Evolutionary conservation across 2,113 vertebrate species (phyloP).

Genomic region (Hystrix cristata): DNA sequence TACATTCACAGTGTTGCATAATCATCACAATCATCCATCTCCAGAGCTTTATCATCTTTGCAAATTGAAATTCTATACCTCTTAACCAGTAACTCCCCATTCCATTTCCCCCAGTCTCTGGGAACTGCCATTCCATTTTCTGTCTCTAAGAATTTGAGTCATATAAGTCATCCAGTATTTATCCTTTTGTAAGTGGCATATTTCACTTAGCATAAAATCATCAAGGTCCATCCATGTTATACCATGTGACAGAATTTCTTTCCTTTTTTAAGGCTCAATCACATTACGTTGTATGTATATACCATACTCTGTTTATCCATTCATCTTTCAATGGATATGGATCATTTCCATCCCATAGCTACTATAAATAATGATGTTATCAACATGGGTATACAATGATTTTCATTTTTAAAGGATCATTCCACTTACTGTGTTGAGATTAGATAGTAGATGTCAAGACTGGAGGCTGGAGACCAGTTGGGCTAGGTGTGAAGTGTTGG

Average conservation of each 20-base stretch:
- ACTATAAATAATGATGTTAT: slow-evolving; percentile 13
- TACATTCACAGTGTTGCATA: background rate
- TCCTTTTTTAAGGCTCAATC: slow-evolving; percentile 19
- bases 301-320: background rate
- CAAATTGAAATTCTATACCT: background rate
- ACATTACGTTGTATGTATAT: background rate
- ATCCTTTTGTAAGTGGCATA: background rate
- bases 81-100: background rate
- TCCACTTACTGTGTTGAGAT: background rate
- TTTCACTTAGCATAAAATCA: background rate
- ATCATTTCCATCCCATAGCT: background rate
- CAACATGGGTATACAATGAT: background rate
- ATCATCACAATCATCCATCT: background rate
- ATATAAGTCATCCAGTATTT: background rate
- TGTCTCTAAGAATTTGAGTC: background rate
- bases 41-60: background rate
- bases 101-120: background rate
- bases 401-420: slow-evolving; percentile 16
- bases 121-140: background rate
- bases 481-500: background rate
- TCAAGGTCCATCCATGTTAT: background rate
- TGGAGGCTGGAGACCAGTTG: background rate
- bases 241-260: background rate
- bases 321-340: background rate
- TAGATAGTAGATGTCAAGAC: background rate